phyloP scores from a whole-genome alignment of 2,113 vertebrate genomes.

The Polyodon spathula region DNA sequence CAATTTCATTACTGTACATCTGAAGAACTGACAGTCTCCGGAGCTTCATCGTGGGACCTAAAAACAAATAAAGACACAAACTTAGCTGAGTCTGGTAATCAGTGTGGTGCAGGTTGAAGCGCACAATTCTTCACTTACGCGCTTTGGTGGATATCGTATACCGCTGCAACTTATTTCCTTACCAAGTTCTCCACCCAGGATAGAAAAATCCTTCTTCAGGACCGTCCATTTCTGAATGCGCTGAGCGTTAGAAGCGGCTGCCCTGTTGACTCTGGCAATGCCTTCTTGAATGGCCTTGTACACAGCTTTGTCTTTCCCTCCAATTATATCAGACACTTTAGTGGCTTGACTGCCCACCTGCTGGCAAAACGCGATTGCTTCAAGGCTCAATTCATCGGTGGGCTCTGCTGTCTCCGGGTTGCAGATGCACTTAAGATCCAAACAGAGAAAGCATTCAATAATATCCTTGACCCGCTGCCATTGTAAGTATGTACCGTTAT shows the following conservation, averaged over 20 bases:
- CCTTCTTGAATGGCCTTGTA: conserved; percentile 65
- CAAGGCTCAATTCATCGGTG: conserved; percentile 58
- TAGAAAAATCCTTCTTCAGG: conserved; percentile 70
- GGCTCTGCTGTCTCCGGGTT: conserved; percentile 68
- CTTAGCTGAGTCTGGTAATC: no score
- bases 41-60: conserved; percentile 80
- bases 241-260: conserved; percentile 61
- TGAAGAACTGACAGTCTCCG: conserved; percentile 57
- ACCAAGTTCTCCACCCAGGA: conserved; percentile 77
- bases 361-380: conserved; percentile 68
- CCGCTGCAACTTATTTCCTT: conserved; percentile 25
- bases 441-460: background rate
- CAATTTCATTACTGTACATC: conserved; percentile 60
- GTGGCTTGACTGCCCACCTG: conserved; percentile 61
- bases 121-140: background rate
- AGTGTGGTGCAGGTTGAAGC: no score
- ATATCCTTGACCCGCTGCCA: background rate
- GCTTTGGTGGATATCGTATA: background rate
- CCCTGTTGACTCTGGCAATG: conserved; percentile 61
- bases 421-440: conserved; percentile 49
- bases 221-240: conserved; percentile 73
- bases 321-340: conserved; percentile 61
- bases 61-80: conserved; percentile 18
- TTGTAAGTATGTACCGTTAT: no score
- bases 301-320: conserved; percentile 45